Evolutionary conservation across 1,140 invertebrate genomes (phyloP), one percentile per base, ranked within the genome.

Genomic region (Gyrodactylus salaris): DNA sequence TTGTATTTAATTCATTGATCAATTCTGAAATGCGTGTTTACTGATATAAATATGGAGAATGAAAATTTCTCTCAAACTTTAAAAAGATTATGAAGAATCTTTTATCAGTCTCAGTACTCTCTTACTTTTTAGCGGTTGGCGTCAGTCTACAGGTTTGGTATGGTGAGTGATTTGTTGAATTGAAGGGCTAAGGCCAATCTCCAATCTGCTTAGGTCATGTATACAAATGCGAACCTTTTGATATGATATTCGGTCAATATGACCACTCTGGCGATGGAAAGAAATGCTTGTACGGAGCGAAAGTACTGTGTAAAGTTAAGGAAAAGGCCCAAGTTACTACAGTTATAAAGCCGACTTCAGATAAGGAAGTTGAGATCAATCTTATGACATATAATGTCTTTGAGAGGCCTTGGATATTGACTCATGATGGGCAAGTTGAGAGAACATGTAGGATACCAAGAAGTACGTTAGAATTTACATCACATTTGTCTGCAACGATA

Each of bases 401-500:
- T 22, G 69, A 24, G 20, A 24, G 69, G 21, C 69, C 69, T 16
- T 70, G 26, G 23, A 20, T 70, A 26, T 7, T 21, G 7, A 25
- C 69, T 16, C 69, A 70, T 70, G 69, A 70, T 26, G 69, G 69
- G 7, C 69, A 70, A 26, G 7, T 24, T 7, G 69, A 70, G 69
- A 24, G 69, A 70, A 70, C 69, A 7, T 70, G 69, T 26, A 7
- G 69, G 2, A 70, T 70, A 16, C 69, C 69, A 26, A 24, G 69
- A 22, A 22, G 69, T 70, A 70, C 2, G 34, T n/a, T 16, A 54
- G 34, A n/a, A n/a, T n/a, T n/a, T n/a, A n/a, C n/a, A n/a, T n/a
- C n/a, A n/a, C n/a, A n/a, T n/a, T n/a, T n/a, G n/a, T n/a, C n/a
- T n/a, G n/a, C n/a, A n/a, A n/a, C n/a, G n/a, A n/a, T n/a, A n/a